phyloP scores from a whole-genome alignment of 1,140 invertebrate genomes.

The Calycopis cecrops region DNA sequence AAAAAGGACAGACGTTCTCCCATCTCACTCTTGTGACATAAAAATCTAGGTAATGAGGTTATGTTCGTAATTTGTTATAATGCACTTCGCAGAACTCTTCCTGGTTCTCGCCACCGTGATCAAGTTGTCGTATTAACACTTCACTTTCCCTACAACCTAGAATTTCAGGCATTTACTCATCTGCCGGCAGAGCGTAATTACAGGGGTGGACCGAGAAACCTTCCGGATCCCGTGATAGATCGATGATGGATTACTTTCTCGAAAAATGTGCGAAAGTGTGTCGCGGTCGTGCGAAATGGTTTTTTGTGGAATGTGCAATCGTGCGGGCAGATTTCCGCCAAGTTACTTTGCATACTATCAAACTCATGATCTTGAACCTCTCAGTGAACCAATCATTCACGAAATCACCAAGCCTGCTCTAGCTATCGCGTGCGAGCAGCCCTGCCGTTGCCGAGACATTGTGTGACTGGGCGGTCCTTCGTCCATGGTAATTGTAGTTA shows the following conservation, averaged over 20 bases:
- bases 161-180: constrained; percentile 69
- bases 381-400: too few species aligned
- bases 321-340: constrained; percentile 35
- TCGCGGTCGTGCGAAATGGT: constrained; percentile 12
- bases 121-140: constrained; percentile 67
- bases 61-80: too few species aligned
- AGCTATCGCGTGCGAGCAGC: too few species aligned
- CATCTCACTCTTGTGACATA: too few species aligned
- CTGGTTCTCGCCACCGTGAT: constrained; percentile 57
- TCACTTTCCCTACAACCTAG: constrained; percentile 62
- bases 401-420: too few species aligned
- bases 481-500: too few species aligned
- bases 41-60: too few species aligned
- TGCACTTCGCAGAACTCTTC: constrained; percentile 33
- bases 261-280: constrained; percentile 12
- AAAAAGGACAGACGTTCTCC: too few species aligned
- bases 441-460: too few species aligned
- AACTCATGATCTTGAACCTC: too few species aligned
- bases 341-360: constrained; percentile 24
- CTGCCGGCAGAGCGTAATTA: constrained; percentile 66
- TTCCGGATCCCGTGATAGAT: constrained; percentile 49
- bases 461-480: too few species aligned
- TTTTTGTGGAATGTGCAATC: constrained; percentile 42
- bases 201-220: constrained; percentile 53
- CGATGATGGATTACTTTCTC: constrained; percentile 11